These are phyloP conservation scores for Andrena marginata DNA, from an alignment of 2,888 invertebrate species.

Conservation along the genomic window DNA sequence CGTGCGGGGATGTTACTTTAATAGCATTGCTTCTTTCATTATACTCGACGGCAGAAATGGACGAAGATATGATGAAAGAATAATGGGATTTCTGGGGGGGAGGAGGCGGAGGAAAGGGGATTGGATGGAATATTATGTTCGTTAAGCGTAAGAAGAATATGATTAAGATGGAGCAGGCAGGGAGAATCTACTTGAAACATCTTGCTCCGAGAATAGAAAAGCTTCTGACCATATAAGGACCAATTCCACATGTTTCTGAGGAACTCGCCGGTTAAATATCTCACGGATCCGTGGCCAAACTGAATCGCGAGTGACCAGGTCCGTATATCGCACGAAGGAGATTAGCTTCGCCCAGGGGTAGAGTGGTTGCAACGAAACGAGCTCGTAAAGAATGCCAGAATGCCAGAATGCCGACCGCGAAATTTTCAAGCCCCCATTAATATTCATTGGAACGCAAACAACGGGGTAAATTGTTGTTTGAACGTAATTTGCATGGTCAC, in stretches of 20 bases:
- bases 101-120: not conserved
- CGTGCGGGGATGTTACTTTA: constrained; percentile 8
- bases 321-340: not conserved
- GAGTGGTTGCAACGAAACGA: not conserved
- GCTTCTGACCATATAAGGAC: no score
- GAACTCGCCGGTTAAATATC: not conserved
- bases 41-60: not conserved
- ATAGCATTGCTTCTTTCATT: not conserved
- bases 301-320: not conserved
- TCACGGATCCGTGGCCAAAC: not conserved
- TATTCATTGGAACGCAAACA: constrained; percentile 32
- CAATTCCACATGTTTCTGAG: not conserved
- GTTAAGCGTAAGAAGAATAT: no score
- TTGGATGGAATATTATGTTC: not conserved
- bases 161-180: no score
- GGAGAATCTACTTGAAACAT: no score
- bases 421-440: constrained; percentile 25
- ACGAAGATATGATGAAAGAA: not conserved
- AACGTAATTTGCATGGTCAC: constrained; percentile 25
- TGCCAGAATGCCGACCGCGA: constrained; percentile 16
- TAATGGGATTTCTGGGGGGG: not conserved
- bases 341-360: not conserved
- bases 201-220: no score
- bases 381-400: constrained; percentile 37
- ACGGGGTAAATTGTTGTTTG: constrained; percentile 42